Conservation (phyloP, 2,113 vertebrate species). For the Marmota flaviventris region DNA sequence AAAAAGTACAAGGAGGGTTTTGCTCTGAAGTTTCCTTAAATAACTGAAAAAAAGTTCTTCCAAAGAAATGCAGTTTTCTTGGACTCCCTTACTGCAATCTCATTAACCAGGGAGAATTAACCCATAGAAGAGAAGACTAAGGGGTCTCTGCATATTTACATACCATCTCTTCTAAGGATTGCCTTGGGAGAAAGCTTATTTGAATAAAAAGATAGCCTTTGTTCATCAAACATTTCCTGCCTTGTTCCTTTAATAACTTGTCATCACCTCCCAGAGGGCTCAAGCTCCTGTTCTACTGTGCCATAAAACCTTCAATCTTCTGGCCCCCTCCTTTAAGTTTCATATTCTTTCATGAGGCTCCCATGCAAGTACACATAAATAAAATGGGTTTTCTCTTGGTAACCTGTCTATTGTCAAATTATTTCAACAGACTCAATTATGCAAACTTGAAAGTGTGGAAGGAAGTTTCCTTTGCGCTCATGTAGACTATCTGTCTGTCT, state of each 20-base stretch:
- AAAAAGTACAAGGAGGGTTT: not conserved
- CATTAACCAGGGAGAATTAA: not conserved
- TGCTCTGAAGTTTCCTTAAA: not conserved
- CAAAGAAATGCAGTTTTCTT: not conserved
- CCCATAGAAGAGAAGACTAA: not conserved
- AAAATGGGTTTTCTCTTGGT: not conserved
- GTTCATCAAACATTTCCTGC: not conserved
- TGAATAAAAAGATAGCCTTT: not conserved
- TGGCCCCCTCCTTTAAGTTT: not conserved
- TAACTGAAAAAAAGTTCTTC: not conserved
- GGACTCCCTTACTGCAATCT: not conserved
- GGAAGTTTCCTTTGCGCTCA: not conserved
- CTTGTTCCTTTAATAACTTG: not conserved
- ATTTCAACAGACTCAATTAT: not conserved
- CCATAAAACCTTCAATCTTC: not conserved
- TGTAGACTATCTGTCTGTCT: not conserved
- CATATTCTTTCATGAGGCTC: not conserved
- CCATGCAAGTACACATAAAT: not conserved
- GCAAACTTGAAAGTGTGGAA: not conserved
- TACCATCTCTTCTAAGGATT: too few relatives aligned
- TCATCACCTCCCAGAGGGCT: not conserved
- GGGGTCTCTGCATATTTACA: not conserved
- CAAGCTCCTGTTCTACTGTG: too few relatives aligned
- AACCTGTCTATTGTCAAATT: not conserved
- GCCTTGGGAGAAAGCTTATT: not conserved